phyloP scores from a whole-genome alignment of 2,113 vertebrate species.

The Lagopus leucura region DNA sequence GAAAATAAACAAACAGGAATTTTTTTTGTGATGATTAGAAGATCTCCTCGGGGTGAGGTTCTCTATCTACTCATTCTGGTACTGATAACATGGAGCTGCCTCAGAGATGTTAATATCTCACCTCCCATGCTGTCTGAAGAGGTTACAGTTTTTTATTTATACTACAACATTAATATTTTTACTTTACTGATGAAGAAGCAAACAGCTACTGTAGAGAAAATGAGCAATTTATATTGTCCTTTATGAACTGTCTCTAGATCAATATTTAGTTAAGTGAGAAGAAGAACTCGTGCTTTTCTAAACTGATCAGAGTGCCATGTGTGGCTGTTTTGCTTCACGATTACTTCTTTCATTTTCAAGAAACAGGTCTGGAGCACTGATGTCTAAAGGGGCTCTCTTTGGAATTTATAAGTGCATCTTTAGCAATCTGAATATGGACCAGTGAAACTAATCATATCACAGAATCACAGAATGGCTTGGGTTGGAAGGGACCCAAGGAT shows the following conservation, averaged over 20 bases:
- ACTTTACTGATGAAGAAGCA: neutral
- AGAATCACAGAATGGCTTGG: no score
- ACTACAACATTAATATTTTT: slow-evolving; percentile 14
- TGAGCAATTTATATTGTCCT: slow-evolving; percentile 9
- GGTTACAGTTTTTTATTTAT: slow-evolving; percentile 6
- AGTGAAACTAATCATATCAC: neutral
- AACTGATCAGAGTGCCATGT: neutral
- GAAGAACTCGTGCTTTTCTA: slow-evolving; percentile 7
- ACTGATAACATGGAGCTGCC: neutral
- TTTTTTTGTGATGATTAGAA: neutral
- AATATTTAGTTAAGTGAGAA: slow-evolving; percentile 8
- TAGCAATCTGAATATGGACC: neutral
- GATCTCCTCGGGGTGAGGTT: neutral
- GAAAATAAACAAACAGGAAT: neutral
- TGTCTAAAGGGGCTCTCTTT: neutral
- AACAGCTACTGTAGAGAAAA: slow-evolving; percentile 1
- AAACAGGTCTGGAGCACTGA: neutral
- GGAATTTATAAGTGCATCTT: neutral
- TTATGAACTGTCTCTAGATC: slow-evolving; percentile 4
- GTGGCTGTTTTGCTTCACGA: neutral
- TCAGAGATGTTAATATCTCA: neutral
- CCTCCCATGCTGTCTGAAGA: neutral
- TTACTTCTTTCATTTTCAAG: neutral
- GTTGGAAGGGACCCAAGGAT: no score
- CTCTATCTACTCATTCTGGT: neutral